Percentiles rank a stretch among this genome's conserved stretches.
Evolutionary conservation across 2,888 invertebrate genomes (phyloP).

Genomic region (Thyatira batis): DNA sequence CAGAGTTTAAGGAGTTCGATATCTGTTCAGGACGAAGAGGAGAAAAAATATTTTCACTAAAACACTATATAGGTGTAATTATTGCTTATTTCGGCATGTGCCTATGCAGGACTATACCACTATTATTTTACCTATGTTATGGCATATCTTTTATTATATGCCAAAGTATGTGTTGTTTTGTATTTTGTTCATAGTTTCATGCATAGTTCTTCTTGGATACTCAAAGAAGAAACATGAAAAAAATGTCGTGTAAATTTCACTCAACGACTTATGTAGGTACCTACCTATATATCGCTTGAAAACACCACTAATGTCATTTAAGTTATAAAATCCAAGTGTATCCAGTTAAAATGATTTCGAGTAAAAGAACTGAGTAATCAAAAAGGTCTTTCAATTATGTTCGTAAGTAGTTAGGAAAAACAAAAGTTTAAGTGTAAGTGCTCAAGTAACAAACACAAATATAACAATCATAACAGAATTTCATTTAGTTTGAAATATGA

Average conservation of each 20-base stretch:
- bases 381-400: not conserved
- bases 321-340: too few species aligned
- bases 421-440: not conserved
- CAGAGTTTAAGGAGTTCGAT: constrained; percentile 37
- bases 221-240: too few species aligned
- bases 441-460: not conserved
- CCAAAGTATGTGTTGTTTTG: constrained; percentile 34
- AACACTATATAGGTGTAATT: not conserved
- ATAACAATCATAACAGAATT: not conserved
- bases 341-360: too few species aligned
- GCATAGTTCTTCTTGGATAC: too few species aligned
- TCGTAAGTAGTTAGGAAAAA: not conserved
- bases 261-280: too few species aligned
- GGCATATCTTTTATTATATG: constrained; percentile 33
- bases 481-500: not conserved
- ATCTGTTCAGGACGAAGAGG: constrained; percentile 32
- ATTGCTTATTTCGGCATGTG: constrained; percentile 15
- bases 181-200: constrained; percentile 37
- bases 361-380: too few species aligned
- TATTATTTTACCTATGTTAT: constrained; percentile 29
- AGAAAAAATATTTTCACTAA: constrained; percentile 22
- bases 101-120: constrained; percentile 25
- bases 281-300: too few species aligned
- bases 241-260: too few species aligned
- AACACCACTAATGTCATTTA: too few species aligned